Base-by-base conservation (phyloP, 2,797 vertebrate genomes). In the Paguma larvata region DNA sequence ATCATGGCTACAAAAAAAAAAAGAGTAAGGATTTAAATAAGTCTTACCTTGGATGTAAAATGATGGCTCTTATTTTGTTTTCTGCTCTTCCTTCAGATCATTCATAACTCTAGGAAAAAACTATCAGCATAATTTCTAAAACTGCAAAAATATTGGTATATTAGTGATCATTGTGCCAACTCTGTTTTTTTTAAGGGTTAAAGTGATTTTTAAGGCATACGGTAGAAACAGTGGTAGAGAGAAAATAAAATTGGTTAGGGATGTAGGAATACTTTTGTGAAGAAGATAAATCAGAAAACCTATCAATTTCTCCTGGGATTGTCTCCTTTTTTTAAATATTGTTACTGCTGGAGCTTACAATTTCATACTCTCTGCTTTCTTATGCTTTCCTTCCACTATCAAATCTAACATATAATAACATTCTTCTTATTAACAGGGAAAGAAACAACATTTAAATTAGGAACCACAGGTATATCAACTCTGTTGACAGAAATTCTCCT, bases 351-450 rank as follows among this genome's bases (percentile, higher is more conserved):
- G 62, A 96, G 21, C 67, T 98, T 75, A 96, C 21, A 85, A 82
- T 93, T 95, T 96, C 59, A 48, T 72, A 84, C 34, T 85, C 86
- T 94, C 34, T n/a, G 13, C 19, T 95, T 86, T 80, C 51, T 94
- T 95, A 83, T 97, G 13, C 82, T 97, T 97, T 97, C 84, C 79
- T 97, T 89, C 82, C 34, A 91, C 65, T 92, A 94, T 90, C 46
- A 96, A 94, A 77, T 67, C 65, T 77, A 97, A 97, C 63, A 92
- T 82, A 91, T 95, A 96, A 77, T 89, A 96, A 84, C 67, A 97
- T 80, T 15, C 2, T 65, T 48, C 32, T 70, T 59, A 32, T 65
- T 97, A 96, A 96, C 46, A 94, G 80, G 53, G 72, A 41, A 85
- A n/a, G 62, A 70, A 13, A 68, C 70, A 92, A 89, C 0, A 73